Evolutionary conservation across 37 sponge, comb jelly and placozoan species (phyloP).

Genomic region (Beroe forskalii): DNA sequence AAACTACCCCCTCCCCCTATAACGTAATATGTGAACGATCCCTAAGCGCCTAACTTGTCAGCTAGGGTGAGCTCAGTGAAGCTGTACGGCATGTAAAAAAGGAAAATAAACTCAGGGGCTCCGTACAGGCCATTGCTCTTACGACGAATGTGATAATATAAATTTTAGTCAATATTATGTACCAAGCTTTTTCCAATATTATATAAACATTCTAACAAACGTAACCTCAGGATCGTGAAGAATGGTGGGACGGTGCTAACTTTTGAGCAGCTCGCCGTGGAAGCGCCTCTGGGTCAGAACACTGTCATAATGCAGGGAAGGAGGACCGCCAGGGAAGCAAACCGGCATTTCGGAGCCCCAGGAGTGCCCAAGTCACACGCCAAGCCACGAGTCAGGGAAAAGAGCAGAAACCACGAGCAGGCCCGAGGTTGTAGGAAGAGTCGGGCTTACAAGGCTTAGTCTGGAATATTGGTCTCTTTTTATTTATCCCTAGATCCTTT

Average conservation of each 20-base stretch:
- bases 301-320: conserved; percentile 95
- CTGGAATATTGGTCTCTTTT: conserved; percentile 1
- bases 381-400: conserved; percentile 89
- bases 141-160: too few species aligned
- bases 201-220: too few species aligned
- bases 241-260: conserved; percentile 91
- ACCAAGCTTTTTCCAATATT: too few species aligned
- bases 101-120: too few species aligned
- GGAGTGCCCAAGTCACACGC: conserved; percentile 94
- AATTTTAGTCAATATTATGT: too few species aligned
- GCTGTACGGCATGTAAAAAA: too few species aligned
- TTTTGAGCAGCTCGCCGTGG: conserved; percentile 97
- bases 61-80: too few species aligned
- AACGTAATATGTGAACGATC: too few species aligned
- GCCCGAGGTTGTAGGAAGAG: conserved; percentile 89
- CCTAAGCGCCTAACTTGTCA: too few species aligned
- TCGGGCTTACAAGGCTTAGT: conserved; percentile 74
- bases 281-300: conserved; percentile 91
- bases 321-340: conserved; percentile 90
- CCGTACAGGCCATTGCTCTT: too few species aligned
- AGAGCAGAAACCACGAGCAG: conserved; percentile 94
- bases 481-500: too few species aligned
- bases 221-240: conserved; percentile 77
- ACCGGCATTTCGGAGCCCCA: conserved; percentile 97
- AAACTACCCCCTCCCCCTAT: too few species aligned